Evolutionary conservation across 2,888 invertebrate genomes (phyloP), one percentile per base, ranked within the genome.

Genomic region (Abrostola tripartita): DNA sequence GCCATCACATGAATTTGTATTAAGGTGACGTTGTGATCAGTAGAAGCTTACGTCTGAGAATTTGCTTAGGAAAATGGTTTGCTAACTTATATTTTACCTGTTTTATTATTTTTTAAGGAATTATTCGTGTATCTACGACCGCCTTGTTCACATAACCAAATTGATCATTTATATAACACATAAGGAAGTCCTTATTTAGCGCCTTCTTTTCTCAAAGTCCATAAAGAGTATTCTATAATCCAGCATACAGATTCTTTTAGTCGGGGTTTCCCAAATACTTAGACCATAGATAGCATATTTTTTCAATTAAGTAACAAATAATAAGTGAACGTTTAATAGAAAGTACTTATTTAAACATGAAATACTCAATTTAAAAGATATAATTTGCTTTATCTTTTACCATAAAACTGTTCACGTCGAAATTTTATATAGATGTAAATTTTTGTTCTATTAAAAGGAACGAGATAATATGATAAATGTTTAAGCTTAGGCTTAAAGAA

Each of bases 281-380:
- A 24, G 24, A 24, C 24, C 4, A 6, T 35, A 42, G 5, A 40
- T 38, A 53, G 52, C 24, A 57, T 44, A 35, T 37, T 14, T 14
- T 35, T 2, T n/a, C 50, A 37, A 38, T 52, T 59, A 37, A 35
- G 6, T n/a, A 8, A 10, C 11, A 55, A 50, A 5, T 57, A 71
- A 54, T 49, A 61, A 37, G 37, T 37, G 49, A 52, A 35, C 37
- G 52, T 58, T 47, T 58, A 52, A 14, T 60, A 35, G 42, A 73
- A 52, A 41, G 35, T n/a, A 61, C 47, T 62, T 72, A 60, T 56
- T 52, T 66, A 51, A 61, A 73, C 68, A 57, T 57, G 56, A 61
- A 44, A 54, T 36, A 61, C 38, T 74, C 61, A 68, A 69, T 63
- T 74, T 74, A 71, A 71, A 71, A 62, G 61, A 37, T 70, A 71